A percentile compares a stretch with the other conserved stretches of the same genome.
Evolutionary conservation across 1,140 invertebrate genomes (phyloP).

Genomic region (Laodelphax striatellus): DNA sequence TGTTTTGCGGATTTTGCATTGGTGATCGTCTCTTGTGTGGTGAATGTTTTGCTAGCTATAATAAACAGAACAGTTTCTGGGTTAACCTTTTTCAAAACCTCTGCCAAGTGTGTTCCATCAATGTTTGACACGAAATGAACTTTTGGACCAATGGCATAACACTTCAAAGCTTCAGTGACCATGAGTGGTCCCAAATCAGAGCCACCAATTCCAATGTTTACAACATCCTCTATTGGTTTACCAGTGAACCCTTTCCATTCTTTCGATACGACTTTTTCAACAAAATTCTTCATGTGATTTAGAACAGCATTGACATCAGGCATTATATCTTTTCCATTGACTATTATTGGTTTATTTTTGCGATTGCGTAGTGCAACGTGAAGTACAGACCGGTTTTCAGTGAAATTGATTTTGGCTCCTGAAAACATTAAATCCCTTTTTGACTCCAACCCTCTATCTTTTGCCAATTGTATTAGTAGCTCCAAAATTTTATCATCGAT

Average conservation of each 20-base stretch:
- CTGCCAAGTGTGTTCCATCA: constrained; percentile 95
- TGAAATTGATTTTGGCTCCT: constrained; percentile 95
- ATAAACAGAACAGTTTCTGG: constrained; percentile 95
- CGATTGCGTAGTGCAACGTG: constrained; percentile 92
- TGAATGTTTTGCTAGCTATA: constrained; percentile 98
- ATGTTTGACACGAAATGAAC: constrained; percentile 99
- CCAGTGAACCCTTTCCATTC: constrained; percentile 84
- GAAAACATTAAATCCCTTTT: constrained; percentile 87
- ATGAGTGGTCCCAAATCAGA: constrained; percentile 97
- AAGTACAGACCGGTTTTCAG: constrained; percentile 89
- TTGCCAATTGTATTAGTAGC: constrained; percentile 67
- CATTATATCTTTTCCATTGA: constrained; percentile 89
- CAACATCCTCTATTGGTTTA: constrained; percentile 91
- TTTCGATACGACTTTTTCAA: constrained; percentile 51
- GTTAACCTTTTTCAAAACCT: constrained; percentile 81
- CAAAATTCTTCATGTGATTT: constrained; percentile 91
- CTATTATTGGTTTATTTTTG: constrained; percentile 59
- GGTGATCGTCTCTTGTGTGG: constrained; percentile 99
- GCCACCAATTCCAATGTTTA: constrained; percentile 99
- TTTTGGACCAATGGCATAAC: constrained; percentile 76
- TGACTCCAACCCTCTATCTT: constrained; percentile 60
- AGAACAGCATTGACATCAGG: constrained; percentile 86
- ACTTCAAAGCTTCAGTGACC: constrained; percentile 96
- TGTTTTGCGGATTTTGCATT: constrained; percentile 94
- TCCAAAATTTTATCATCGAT: constrained; percentile 65